Conservation (phyloP, 2,113 vertebrate genomes). For the Psittacula cyanocephala region DNA sequence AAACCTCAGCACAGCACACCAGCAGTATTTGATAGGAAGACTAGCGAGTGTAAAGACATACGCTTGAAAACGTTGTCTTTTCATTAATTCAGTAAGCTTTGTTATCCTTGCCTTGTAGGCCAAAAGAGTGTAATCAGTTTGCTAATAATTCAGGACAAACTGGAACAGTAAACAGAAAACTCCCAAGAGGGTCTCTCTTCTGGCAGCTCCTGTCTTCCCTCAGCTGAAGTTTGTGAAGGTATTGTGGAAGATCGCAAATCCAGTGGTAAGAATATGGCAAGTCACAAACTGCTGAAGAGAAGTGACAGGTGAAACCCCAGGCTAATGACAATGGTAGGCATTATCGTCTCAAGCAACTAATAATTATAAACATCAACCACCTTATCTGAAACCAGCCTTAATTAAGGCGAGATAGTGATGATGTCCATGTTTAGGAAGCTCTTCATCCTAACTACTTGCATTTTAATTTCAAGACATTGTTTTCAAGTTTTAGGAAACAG, state of each 20-base stretch:
- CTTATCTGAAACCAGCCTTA: not conserved
- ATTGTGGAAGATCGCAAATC: not conserved
- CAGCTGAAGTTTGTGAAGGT: not conserved
- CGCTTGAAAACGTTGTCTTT: not conserved
- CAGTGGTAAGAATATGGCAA: not conserved
- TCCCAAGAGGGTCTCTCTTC: not conserved
- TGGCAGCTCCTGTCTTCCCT: not conserved
- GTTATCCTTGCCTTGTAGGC: not conserved
- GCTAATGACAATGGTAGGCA: not conserved
- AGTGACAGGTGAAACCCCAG: not conserved
- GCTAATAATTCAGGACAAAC: not conserved
- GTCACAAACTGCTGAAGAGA: not conserved
- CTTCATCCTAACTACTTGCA: not conserved
- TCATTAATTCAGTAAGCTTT: not conserved
- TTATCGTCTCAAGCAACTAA: not conserved
- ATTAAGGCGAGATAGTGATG: not conserved
- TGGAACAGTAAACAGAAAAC: not conserved
- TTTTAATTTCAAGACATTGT: not conserved
- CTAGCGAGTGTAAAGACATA: not conserved
- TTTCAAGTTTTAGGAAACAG: not conserved
- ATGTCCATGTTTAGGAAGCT: not conserved
- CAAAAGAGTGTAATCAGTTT: not conserved
- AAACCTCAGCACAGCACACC: not conserved
- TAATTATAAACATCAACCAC: not conserved
- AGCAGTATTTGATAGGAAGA: not conserved